Base-by-base conservation (phyloP, 2,797 vertebrate genomes). In the Buphagus erythrorhynchus region DNA sequence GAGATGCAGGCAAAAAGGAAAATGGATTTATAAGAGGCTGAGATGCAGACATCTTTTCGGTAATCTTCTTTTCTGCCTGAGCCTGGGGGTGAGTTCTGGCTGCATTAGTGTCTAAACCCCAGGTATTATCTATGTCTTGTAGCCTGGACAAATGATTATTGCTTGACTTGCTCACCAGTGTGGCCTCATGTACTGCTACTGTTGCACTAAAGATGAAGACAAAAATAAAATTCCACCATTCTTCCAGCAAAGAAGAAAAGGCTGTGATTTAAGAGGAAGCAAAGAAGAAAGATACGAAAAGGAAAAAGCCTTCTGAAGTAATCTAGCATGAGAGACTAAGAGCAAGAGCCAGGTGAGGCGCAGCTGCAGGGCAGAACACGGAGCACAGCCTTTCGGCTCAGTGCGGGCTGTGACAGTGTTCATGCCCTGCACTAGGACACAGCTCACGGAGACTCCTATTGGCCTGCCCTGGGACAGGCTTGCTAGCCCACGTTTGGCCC, bases 271-370 rank as follows among this genome's bases (percentile, higher is more conserved):
- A 16, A 43, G 36, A 74, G 40, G 11, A 36, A 22, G 17, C 28
- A 66, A 26, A 40, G 9, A 49, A 33, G 4, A 26, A 48, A 59
- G 13, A 22, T 8, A 14, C 0, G 0, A 13, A 29, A 49, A 25
- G 4, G 3, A 51, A 46, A 31, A 46, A 42, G 8, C 0, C 7
- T 58, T 25, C 35, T 10, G 6, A 35, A 51, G 33, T 59, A 40
- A 40, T 7, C 9, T 2, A 38, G 8, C 24, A 10, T 2, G 13
- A 26, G 15, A 17, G 12, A 25, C 21, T 12, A 10, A 36, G 35
- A 29, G 4, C 42, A 12, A 6, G 33, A 28, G 20, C 7, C 11
- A 22, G 10, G 28, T 11, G 4, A 38, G 16, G 29, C 6, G 16
- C 3, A 6, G 36, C 25, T 51, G 43, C 14, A 35, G 40, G 46